Conservation (phyloP, 1,140 invertebrate species). For the Phymastichus coffea region DNA sequence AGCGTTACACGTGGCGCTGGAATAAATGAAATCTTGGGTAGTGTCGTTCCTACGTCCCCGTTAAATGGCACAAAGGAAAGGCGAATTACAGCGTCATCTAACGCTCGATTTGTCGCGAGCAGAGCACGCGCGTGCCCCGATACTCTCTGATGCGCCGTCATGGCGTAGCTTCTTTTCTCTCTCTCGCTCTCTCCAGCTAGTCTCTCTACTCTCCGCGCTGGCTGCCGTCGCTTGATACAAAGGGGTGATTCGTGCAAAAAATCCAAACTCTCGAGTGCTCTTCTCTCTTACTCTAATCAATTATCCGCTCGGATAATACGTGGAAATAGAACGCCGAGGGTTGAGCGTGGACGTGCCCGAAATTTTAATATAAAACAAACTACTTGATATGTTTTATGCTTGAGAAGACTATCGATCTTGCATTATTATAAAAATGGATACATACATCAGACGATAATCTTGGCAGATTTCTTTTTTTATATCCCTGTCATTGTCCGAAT, state of each 20-base stretch:
- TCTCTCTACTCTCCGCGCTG: too few species aligned
- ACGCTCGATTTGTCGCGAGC: constrained; percentile 24
- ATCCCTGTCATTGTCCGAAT: too few species aligned
- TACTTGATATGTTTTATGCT: constrained; percentile 1
- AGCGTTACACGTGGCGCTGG: neutral
- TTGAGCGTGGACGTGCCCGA: neutral
- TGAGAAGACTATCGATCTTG: too few species aligned
- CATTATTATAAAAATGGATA: too few species aligned
- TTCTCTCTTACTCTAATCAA: constrained; percentile 21
- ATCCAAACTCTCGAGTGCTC: constrained; percentile 16
- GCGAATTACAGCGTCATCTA: constrained; percentile 21
- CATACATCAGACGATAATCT: too few species aligned
- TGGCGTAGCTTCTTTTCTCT: neutral
- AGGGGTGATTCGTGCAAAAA: constrained; percentile 26
- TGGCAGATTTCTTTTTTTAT: too few species aligned
- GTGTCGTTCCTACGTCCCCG: neutral
- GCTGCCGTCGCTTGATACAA: neutral
- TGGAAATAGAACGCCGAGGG: constrained; percentile 5
- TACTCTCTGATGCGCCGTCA: constrained; percentile 3
- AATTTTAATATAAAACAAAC: constrained; percentile 19
- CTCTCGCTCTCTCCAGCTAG: too few species aligned
- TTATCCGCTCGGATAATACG: constrained; percentile 19
- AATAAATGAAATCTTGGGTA: neutral
- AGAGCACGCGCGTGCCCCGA: neutral
- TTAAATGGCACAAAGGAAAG: constrained; percentile 18